phyloP scores from a whole-genome alignment of 1,140 invertebrate genomes.

The Campodea augens region DNA sequence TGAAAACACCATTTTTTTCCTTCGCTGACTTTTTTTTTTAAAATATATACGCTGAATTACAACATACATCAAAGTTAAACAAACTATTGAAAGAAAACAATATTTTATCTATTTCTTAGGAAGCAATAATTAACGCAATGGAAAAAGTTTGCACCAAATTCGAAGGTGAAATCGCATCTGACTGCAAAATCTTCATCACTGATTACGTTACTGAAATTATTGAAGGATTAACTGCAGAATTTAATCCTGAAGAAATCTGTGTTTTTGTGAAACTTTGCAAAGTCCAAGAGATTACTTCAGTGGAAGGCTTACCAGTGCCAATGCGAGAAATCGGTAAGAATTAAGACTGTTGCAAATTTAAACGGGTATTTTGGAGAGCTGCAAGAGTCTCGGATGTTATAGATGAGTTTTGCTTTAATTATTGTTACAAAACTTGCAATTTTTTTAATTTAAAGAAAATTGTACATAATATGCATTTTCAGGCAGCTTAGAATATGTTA shows the following conservation, averaged over 20 bases:
- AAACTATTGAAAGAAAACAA: not conserved
- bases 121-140: constrained; percentile 43
- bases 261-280: constrained; percentile 48
- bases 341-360: no score
- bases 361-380: no score
- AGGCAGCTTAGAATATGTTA: no score
- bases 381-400: no score
- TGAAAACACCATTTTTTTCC: no score
- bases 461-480: no score
- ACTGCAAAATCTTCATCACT: constrained; percentile 59
- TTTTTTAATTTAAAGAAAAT: no score
- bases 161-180: constrained; percentile 32
- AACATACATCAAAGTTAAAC: not conserved
- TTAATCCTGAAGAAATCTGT: constrained; percentile 58
- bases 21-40: not conserved
- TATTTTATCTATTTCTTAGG: constrained; percentile 29
- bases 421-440: no score
- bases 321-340: constrained; percentile 3
- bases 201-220: constrained; percentile 51
- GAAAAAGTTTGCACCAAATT: constrained; percentile 50
- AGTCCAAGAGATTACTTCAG: not conserved
- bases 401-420: no score
- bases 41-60: not conserved
- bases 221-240: constrained; percentile 52
- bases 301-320: not conserved